Percentiles rank a stretch among this genome's conserved stretches.
phyloP scores from a whole-genome alignment of 2,113 vertebrate species.

The Nettapus auritus region DNA sequence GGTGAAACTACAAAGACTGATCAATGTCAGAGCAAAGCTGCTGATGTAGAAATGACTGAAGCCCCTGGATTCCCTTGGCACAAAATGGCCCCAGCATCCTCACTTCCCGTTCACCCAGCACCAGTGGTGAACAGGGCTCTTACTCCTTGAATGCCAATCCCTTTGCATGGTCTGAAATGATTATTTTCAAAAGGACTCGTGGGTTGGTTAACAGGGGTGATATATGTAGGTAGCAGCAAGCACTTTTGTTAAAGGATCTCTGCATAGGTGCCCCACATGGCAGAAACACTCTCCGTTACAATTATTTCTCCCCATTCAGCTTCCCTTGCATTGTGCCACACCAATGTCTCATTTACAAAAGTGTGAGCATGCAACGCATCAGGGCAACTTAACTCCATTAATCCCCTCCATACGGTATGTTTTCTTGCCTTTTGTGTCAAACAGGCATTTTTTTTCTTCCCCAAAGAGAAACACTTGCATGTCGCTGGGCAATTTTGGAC shows the following conservation, averaged over 20 bases:
- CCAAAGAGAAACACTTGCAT: not conserved
- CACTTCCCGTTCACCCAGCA: not conserved
- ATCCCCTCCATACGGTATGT: conserved; percentile 31
- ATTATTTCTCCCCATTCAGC: not conserved
- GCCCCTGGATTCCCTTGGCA: not conserved
- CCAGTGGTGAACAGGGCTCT: not conserved
- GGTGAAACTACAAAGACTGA: not conserved
- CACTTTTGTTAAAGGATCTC: not conserved
- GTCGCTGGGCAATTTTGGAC: not conserved
- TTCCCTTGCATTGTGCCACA: not conserved
- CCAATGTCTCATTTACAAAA: not conserved
- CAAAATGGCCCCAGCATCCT: not conserved
- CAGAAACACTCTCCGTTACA: not conserved
- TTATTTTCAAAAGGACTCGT: not conserved
- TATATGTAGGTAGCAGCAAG: not conserved
- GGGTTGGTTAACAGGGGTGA: not conserved
- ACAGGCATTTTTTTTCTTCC: not conserved
- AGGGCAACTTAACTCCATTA: conserved; percentile 32
- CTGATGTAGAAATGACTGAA: not conserved
- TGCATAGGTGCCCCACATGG: not conserved
- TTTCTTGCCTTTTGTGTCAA: conserved; percentile 40
- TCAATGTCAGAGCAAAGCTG: not conserved
- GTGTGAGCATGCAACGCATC: not conserved
- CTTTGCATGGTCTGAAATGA: not conserved
- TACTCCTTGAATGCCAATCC: not conserved